These are phyloP conservation scores for Tympanuchus pallidicinctus DNA, from an alignment of 2,113 vertebrate species.

Conservation along the genomic window DNA sequence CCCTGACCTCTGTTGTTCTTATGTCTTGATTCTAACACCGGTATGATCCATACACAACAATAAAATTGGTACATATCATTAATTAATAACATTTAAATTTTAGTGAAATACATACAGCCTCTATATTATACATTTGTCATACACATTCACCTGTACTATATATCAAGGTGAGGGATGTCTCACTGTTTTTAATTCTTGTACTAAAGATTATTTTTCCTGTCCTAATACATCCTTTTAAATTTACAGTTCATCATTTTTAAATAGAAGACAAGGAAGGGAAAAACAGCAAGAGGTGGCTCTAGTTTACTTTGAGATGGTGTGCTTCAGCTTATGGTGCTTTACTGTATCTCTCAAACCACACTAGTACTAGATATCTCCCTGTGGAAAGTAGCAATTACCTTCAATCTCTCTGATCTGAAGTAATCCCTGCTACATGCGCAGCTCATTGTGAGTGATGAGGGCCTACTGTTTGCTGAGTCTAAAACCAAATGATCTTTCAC, in stretches of 20 bases:
- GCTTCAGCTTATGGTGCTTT: slow-evolving; percentile 61
- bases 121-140: background rate
- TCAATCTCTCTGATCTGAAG: slow-evolving; percentile 90
- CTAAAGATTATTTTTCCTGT: background rate
- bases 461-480: slow-evolving; percentile 95
- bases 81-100: background rate
- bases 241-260: background rate
- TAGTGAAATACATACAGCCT: background rate
- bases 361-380: slow-evolving; percentile 74
- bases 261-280: background rate
- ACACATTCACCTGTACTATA: background rate
- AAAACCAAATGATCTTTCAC: slow-evolving; percentile 98
- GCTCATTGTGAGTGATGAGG: slow-evolving; percentile 95
- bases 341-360: slow-evolving; percentile 61
- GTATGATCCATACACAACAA: background rate
- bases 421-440: slow-evolving; percentile 90
- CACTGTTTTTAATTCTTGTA: background rate
- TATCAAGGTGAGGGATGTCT: background rate
- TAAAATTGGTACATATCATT: background rate
- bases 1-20: background rate
- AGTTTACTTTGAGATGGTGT: slow-evolving; percentile 26
- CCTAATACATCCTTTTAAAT: background rate
- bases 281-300: slow-evolving; percentile 6
- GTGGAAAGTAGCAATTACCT: slow-evolving; percentile 89
- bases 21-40: background rate